phyloP scores from a whole-genome alignment of 2,888 invertebrate species.

The Philonicus albiceps region DNA sequence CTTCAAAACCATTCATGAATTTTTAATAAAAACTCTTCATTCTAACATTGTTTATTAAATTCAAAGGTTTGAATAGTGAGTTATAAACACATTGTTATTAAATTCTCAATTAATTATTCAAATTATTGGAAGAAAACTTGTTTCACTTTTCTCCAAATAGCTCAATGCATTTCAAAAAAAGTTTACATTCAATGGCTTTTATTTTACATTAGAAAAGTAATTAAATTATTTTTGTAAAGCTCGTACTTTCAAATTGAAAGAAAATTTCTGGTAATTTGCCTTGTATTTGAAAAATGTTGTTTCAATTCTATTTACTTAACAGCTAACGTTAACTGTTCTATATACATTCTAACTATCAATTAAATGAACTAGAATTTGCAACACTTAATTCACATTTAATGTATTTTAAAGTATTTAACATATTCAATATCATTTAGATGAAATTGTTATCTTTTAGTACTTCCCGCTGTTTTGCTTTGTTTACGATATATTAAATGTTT shows the following conservation, averaged over 20 bases:
- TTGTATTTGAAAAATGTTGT: background rate
- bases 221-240: too few relatives aligned
- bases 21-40: too few relatives aligned
- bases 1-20: too few relatives aligned
- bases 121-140: background rate
- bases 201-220: too few relatives aligned
- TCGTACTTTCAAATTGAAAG: background rate
- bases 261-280: background rate
- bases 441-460: background rate
- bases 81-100: too few relatives aligned
- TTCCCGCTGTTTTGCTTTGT: background rate
- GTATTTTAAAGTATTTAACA: background rate
- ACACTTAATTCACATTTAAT: background rate
- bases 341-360: background rate
- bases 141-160: background rate
- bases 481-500: background rate
- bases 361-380: background rate
- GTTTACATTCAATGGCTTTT: background rate
- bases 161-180: background rate
- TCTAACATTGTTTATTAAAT: too few relatives aligned
- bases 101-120: too few relatives aligned
- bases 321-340: background rate
- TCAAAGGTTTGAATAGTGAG: too few relatives aligned
- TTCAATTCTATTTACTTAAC: background rate
- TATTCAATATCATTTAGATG: background rate